phyloP scores from a whole-genome alignment of 2,113 vertebrate species.

The Podilymbus podiceps region DNA sequence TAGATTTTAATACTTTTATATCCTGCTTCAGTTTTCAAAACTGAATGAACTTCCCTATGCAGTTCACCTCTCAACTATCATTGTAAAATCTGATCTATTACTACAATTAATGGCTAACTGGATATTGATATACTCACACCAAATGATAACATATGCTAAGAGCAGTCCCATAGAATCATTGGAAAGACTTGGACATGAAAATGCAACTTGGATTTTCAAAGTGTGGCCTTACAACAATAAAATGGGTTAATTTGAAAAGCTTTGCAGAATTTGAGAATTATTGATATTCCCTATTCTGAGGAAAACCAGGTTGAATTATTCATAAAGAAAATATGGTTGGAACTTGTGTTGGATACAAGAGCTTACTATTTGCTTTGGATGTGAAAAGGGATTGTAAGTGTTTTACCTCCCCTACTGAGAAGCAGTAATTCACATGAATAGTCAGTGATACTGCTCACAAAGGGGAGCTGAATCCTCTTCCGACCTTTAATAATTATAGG shows the following conservation, averaged over 20 bases:
- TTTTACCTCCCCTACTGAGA: neutral
- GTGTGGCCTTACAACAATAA: neutral
- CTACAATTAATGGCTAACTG: neutral
- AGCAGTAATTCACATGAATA: neutral
- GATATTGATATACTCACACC: constrained; percentile 23
- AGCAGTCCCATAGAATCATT: neutral
- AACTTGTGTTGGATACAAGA: neutral
- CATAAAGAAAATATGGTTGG: neutral
- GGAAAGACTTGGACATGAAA: neutral
- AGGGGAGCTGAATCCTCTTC: neutral
- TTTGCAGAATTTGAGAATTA: neutral
- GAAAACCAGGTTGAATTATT: neutral
- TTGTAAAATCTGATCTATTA: neutral
- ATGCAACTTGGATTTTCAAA: neutral
- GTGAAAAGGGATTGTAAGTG: neutral
- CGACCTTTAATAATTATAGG: neutral
- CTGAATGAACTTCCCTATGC: neutral
- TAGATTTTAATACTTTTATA: neutral
- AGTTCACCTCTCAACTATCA: constrained; percentile 42
- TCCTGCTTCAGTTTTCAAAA: neutral
- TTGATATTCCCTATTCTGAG: neutral
- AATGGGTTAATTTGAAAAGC: neutral
- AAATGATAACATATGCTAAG: neutral
- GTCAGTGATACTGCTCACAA: neutral
- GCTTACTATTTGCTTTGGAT: constrained; percentile 1